Base-by-base conservation (phyloP, 2,113 vertebrate species). In the Gymnocephalus cernua region DNA sequence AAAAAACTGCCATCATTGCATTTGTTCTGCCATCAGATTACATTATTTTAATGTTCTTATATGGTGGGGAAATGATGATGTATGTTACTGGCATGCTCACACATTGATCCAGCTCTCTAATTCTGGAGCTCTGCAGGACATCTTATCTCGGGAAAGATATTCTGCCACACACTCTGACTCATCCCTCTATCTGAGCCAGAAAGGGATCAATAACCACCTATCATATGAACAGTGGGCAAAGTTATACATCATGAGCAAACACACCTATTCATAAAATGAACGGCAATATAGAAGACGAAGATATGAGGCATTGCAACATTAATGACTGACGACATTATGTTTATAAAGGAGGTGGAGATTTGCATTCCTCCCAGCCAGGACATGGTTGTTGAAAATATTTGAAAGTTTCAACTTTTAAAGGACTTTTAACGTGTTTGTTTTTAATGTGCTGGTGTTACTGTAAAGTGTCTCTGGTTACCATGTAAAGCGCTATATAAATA, bases 151-250 rank as follows among this genome's bases (percentile, higher is more conserved):
- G 61, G 35, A 82, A 63, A 76, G 51, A 79, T 64, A n/a, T 32
- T 61, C 18, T 29, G 62, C 21, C 29, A 67, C 53, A 64, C 27
- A 5, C 68, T 59, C 67, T 32, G 19, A 84, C 27, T 77, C 73
- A 72, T 83, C 67, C 76, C 65, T 70, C 61, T 27, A 4, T 68
- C 74, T 47, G 32, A 82, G 66, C 77, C 69, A 54, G 70, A 68
- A 47, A 18, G 4, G 29, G 66, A 86, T 92, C 84, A 84, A 92
- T 86, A 87, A 21, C 77, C 75, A 88, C 90, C 85, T 18, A 66
- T 88, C 89, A 57, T 38, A 47, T 19, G 50, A 69, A 57, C 53
- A 56, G 53, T 15, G 61, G 73, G 61, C 80, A 77, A 73, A 80
- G 56, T 45, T 74, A 56, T 44, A 38, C 58, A 65, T 77, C 68